A percentile compares a stretch with the other conserved stretches of the same genome.
phyloP scores from a whole-genome alignment of 2,113 vertebrate species.

The Capra hircus region DNA sequence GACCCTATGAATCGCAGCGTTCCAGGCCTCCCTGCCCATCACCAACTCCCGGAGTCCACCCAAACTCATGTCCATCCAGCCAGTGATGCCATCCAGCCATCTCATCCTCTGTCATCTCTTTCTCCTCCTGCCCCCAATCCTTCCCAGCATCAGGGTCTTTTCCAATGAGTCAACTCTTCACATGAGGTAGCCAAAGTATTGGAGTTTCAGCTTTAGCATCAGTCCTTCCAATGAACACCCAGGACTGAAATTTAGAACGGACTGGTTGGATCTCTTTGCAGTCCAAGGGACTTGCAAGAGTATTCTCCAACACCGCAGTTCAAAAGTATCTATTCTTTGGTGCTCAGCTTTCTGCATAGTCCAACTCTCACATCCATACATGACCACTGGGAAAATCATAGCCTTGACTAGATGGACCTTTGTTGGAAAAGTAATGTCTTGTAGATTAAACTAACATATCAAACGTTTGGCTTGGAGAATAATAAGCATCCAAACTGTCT shows the following conservation, averaged over 20 bases:
- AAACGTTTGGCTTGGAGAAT: background rate
- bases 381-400: background rate
- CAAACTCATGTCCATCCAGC: fast-evolving
- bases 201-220: background rate
- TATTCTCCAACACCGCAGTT: background rate
- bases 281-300: background rate
- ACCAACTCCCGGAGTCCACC: background rate
- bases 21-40: background rate
- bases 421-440: background rate
- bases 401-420: background rate
- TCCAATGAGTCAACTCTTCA: background rate
- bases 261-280: background rate
- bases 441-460: background rate
- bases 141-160: background rate
- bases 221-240: background rate
- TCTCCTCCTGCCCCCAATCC: background rate
- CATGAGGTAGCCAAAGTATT: background rate
- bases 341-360: background rate
- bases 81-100: background rate
- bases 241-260: background rate
- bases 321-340: background rate
- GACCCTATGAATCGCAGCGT: fast-evolving
- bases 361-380: background rate
- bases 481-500: background rate
- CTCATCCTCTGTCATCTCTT: background rate